Conservation (phyloP, 2,113 vertebrate species). For the Noturus placidus region DNA sequence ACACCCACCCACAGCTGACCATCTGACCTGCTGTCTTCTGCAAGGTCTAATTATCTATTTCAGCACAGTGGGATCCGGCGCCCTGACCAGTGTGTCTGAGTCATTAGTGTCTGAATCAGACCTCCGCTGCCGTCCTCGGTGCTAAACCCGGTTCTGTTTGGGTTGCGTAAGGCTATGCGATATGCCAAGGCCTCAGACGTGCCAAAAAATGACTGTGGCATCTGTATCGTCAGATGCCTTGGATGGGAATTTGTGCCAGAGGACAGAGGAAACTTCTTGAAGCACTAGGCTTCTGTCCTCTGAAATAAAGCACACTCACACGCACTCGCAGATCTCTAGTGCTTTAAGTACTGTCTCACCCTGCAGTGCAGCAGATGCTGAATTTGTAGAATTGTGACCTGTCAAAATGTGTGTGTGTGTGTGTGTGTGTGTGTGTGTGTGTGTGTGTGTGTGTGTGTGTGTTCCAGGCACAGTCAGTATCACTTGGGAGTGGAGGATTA, state of each 20-base stretch:
- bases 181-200: background rate
- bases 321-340: background rate
- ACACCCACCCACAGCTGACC: background rate
- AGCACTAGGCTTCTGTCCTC: background rate
- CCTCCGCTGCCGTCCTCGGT: constrained; percentile 1
- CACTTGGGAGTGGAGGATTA: constrained; percentile 62
- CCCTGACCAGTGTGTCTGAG: constrained; percentile 18
- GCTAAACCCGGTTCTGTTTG: background rate
- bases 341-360: background rate
- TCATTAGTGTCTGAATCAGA: constrained; percentile 32
- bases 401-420: constrained; percentile 10
- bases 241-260: background rate
- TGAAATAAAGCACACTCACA: constrained; percentile 16
- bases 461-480: constrained; percentile 57
- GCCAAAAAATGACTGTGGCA: background rate
- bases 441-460: constrained; percentile 51
- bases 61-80: background rate
- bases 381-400: constrained; percentile 35
- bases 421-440: constrained; percentile 49
- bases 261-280: constrained; percentile 14
- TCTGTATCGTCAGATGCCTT: background rate
- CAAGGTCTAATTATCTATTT: background rate
- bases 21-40: constrained; percentile 15
- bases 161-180: constrained; percentile 11
- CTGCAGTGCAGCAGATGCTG: constrained; percentile 40